Evolutionary conservation across 2,797 vertebrate species (phyloP).

Genomic region (Scolopax rusticola): DNA sequence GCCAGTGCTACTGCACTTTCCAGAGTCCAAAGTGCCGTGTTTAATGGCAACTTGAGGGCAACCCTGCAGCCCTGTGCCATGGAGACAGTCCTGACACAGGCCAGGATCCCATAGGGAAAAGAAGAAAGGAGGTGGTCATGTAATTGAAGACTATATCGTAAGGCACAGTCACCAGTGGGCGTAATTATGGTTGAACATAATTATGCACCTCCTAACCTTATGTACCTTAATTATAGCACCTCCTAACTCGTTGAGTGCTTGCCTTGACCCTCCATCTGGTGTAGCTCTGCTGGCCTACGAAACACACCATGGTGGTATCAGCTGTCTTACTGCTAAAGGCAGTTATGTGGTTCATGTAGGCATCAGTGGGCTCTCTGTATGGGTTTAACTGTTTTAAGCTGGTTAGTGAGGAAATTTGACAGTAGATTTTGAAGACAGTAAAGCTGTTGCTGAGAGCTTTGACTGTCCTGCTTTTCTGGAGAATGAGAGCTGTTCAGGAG

Average conservation of each 20-base stretch:
- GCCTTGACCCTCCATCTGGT: neutral
- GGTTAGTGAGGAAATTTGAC: neutral
- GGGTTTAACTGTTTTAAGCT: neutral
- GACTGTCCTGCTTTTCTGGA: neutral
- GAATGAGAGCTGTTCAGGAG: neutral
- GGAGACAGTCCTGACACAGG: neutral
- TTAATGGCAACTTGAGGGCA: neutral
- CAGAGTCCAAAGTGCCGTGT: neutral
- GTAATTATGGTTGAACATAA: conserved; percentile 60
- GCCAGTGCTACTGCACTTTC: neutral
- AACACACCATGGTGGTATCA: neutral
- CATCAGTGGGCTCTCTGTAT: neutral
- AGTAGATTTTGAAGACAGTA: neutral
- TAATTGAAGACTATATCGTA: conserved; percentile 28
- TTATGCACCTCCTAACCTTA: conserved; percentile 49
- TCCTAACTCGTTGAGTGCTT: conserved; percentile 4
- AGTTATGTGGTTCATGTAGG: neutral
- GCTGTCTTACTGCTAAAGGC: neutral
- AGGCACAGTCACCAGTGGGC: conserved; percentile 6
- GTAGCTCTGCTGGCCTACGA: neutral
- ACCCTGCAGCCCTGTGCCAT: neutral
- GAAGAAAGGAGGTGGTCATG: conserved; percentile 46
- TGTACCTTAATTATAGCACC: conserved; percentile 40
- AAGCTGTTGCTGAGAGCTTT: neutral
- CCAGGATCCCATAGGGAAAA: neutral